Evolutionary conservation across 2,797 vertebrate genomes (phyloP).

Genomic region (Distichodus sexfasciatus): DNA sequence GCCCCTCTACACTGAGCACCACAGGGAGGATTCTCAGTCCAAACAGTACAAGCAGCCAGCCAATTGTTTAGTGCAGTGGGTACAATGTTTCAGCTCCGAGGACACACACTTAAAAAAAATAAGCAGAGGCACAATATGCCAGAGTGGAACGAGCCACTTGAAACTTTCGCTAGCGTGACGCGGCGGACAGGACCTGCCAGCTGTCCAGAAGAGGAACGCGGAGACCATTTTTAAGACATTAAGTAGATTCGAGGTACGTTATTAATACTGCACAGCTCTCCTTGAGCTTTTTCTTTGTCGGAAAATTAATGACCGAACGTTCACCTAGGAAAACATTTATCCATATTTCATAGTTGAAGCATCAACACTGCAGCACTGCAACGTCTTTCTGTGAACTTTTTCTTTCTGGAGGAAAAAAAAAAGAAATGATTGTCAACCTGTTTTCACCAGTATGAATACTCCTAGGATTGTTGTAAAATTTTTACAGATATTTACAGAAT

Average conservation of each 20-base stretch:
- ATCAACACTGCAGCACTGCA: conserved; percentile 67
- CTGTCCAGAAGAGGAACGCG: too few relatives aligned
- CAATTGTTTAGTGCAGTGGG: neutral
- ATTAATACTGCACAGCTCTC: conserved; percentile 59
- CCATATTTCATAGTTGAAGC: conserved; percentile 60
- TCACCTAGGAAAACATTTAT: conserved; percentile 38
- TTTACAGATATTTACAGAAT: conserved; percentile 81
- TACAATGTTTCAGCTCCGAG: neutral
- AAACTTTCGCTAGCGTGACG: conserved; percentile 41
- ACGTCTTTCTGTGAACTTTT: conserved; percentile 70
- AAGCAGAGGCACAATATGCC: neutral
- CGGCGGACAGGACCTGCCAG: conserved; percentile 23
- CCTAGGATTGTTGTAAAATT: conserved; percentile 73
- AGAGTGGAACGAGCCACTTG: neutral
- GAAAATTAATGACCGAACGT: conserved; percentile 32
- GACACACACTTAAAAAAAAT: conserved; percentile 17
- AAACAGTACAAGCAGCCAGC: neutral
- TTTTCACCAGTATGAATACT: conserved; percentile 62
- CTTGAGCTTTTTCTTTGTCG: conserved; percentile 50
- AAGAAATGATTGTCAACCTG: conserved; percentile 54
- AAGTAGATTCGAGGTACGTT: conserved; percentile 52
- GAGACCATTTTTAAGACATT: conserved; percentile 25
- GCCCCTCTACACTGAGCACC: neutral
- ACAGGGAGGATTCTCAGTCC: neutral
- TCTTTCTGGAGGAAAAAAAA: conserved; percentile 54